Conservation (phyloP, 2,888 invertebrate species). For the Drymonia ruficornis region DNA sequence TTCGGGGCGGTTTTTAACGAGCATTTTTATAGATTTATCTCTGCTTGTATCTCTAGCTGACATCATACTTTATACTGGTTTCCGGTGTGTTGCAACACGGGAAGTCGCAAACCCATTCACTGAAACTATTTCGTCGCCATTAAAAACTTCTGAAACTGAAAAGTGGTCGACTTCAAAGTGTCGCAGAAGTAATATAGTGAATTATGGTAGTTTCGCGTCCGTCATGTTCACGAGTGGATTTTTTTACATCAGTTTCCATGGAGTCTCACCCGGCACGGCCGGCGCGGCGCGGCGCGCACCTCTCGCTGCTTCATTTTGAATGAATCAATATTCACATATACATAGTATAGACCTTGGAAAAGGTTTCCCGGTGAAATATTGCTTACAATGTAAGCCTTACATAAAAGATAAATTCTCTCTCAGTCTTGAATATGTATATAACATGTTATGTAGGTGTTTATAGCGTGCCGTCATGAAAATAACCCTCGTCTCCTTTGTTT, state of each 20-base stretch:
- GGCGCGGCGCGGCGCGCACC: neutral
- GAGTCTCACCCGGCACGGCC: slow-evolving; percentile 8
- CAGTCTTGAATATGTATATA: too few relatives aligned
- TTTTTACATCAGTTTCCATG: slow-evolving; percentile 15
- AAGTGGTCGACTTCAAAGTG: slow-evolving; percentile 25
- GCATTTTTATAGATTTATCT: slow-evolving; percentile 15
- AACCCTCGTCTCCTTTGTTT: too few relatives aligned
- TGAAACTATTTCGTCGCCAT: slow-evolving; percentile 24
- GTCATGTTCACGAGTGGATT: slow-evolving; percentile 12
- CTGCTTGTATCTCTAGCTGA: slow-evolving; percentile 10
- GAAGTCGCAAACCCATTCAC: slow-evolving; percentile 25
- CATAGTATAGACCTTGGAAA: neutral
- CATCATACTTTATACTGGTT: slow-evolving; percentile 13
- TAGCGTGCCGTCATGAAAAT: too few relatives aligned
- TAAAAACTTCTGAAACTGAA: slow-evolving; percentile 19
- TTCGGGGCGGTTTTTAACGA: slow-evolving; percentile 2
- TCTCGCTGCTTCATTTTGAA: slow-evolving; percentile 1
- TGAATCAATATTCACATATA: slow-evolving; percentile 12
- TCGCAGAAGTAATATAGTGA: slow-evolving; percentile 10
- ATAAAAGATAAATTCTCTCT: too few relatives aligned
- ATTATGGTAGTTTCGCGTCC: slow-evolving; percentile 8
- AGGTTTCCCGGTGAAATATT: neutral
- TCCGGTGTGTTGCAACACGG: slow-evolving; percentile 25
- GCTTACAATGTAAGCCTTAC: neutral
- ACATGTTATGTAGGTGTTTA: too few relatives aligned